phyloP scores from a whole-genome alignment of 37 sponge, comb jelly and placozoan genomes.

The Tethya wilhelma region DNA sequence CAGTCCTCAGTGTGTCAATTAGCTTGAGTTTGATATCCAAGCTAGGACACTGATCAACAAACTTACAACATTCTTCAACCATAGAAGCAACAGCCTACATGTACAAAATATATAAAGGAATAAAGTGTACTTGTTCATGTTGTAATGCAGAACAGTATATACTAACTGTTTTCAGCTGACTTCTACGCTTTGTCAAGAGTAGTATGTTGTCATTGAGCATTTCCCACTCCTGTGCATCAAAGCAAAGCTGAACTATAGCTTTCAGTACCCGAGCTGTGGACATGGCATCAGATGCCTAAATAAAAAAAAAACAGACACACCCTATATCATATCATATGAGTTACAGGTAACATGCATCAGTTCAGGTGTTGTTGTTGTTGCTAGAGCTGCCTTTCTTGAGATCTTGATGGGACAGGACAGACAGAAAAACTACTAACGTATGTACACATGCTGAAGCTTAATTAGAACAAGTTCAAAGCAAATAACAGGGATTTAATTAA shows the following conservation, averaged over 20 bases:
- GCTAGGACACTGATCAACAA: constrained; percentile 88
- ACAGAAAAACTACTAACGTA: too few relatives aligned
- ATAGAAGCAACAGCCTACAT: constrained; percentile 84
- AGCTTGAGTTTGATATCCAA: constrained; percentile 83
- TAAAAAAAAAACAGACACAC: background rate
- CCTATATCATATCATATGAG: background rate
- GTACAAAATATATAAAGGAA: background rate
- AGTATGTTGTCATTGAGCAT: constrained; percentile 90
- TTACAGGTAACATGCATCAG: too few relatives aligned
- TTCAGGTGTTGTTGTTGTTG: background rate
- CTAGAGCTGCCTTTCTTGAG: background rate
- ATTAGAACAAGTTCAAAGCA: too few relatives aligned
- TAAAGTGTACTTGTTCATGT: background rate
- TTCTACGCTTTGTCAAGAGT: constrained; percentile 82
- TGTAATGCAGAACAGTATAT: background rate
- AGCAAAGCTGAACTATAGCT: constrained; percentile 89
- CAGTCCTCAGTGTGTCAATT: constrained; percentile 88
- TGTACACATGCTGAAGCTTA: too few relatives aligned
- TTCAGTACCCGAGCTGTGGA: constrained; percentile 86
- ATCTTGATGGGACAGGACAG: too few relatives aligned
- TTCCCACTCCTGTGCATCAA: constrained; percentile 85
- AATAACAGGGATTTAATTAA: too few relatives aligned
- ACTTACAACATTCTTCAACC: constrained; percentile 92
- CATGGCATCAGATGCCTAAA: constrained; percentile 81
- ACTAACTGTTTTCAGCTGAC: constrained; percentile 87